Evolutionary conservation across 2,113 vertebrate species (phyloP).

Genomic region (Hassar affinis): DNA sequence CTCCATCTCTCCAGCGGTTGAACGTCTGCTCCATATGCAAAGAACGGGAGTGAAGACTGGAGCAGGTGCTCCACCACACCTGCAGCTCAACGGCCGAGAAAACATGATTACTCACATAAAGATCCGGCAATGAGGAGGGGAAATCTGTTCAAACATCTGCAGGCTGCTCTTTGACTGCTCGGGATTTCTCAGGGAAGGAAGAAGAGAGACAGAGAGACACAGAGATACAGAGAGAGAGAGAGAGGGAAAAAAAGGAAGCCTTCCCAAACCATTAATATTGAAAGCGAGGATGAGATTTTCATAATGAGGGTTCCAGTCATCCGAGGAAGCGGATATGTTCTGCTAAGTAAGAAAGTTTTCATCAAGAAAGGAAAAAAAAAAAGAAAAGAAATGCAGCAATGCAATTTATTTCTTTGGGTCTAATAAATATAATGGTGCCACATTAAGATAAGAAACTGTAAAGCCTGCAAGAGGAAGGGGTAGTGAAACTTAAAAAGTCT

Average conservation of each 20-base stretch:
- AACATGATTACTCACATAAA: constrained; percentile 52
- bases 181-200: not conserved
- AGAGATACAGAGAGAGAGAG: not conserved
- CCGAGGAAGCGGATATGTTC: constrained; percentile 41
- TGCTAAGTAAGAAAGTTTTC: constrained; percentile 43
- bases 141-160: constrained; percentile 48
- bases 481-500: constrained; percentile 1
- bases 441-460: constrained; percentile 33
- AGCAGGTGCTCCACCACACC: constrained; percentile 43
- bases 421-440: constrained; percentile 13
- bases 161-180: constrained; percentile 35
- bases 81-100: constrained; percentile 36
- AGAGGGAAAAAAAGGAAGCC: not conserved
- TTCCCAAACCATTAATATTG: constrained; percentile 38
- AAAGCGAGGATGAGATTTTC: constrained; percentile 34
- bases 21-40: constrained; percentile 30
- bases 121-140: constrained; percentile 15
- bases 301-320: constrained; percentile 45
- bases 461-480: not conserved
- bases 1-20: constrained; percentile 33
- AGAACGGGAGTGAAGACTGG: not conserved
- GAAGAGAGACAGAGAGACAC: too few relatives aligned
- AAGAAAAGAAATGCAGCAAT: constrained; percentile 32
- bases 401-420: constrained; percentile 34
- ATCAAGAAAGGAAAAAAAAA: constrained; percentile 16